Evolutionary conservation across 2,113 vertebrate species (phyloP).

Genomic region (Neodontobutis hainanensis): DNA sequence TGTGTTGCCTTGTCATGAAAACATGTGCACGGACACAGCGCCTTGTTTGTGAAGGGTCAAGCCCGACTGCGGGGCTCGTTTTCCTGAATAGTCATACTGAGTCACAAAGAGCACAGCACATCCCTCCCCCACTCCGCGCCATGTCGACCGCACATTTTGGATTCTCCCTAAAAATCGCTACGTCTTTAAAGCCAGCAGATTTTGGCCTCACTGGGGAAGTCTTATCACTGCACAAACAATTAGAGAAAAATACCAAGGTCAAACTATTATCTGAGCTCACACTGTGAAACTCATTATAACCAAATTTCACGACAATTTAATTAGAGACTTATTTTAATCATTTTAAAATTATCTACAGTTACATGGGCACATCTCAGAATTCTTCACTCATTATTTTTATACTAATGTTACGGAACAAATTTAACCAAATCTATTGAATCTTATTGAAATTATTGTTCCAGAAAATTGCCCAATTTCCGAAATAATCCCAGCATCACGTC

Average conservation of each 20-base stretch:
- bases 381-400: constrained; percentile 23
- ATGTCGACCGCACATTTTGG: constrained; percentile 9
- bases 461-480: constrained; percentile 41
- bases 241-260: constrained; percentile 7
- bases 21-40: constrained; percentile 44
- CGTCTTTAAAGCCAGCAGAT: background rate
- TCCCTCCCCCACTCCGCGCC: constrained; percentile 3
- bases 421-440: constrained; percentile 22
- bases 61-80: constrained; percentile 55
- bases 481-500: constrained; percentile 16
- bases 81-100: constrained; percentile 63
- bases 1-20: no score
- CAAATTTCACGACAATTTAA: constrained; percentile 19
- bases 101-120: constrained; percentile 53
- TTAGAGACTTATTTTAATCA: constrained; percentile 27
- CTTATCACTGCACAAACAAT: background rate
- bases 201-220: no score
- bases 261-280: constrained; percentile 3
- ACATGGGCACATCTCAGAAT: background rate
- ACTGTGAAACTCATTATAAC: background rate
- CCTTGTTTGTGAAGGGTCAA: constrained; percentile 47
- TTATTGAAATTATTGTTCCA: constrained; percentile 15
- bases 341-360: constrained; percentile 27
- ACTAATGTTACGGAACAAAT: constrained; percentile 16
- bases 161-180: constrained; percentile 18